phyloP scores from a whole-genome alignment of 2,113 vertebrate genomes.

The Pteropus alecto region DNA sequence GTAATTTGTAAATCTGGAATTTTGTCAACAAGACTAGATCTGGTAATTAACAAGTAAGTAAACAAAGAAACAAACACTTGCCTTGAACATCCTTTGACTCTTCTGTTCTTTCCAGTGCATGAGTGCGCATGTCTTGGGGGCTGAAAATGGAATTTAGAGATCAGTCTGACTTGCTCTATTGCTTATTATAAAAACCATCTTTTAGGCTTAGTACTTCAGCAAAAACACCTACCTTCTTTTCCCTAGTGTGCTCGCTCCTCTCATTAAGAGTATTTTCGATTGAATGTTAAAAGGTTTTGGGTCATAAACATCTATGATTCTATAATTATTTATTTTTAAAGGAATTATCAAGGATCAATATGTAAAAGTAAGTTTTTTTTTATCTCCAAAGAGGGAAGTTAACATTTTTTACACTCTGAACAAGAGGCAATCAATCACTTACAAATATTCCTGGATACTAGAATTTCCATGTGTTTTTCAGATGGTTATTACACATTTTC shows the following conservation, averaged over 20 bases:
- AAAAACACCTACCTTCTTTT: not conserved
- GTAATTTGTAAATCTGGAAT: not conserved
- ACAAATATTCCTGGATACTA: not conserved
- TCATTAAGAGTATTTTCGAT: not conserved
- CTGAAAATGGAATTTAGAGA: not conserved
- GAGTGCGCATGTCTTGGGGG: not conserved
- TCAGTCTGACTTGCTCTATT: not conserved
- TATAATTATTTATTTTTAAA: not conserved
- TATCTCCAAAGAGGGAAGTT: not conserved
- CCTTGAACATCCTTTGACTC: not conserved
- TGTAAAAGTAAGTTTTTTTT: not conserved
- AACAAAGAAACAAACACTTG: not conserved
- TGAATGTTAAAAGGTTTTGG: not conserved
- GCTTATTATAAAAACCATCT: not conserved
- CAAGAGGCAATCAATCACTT: not conserved
- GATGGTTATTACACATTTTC: not conserved
- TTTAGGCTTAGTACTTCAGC: not conserved
- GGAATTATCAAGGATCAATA: not conserved
- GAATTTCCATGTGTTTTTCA: not conserved
- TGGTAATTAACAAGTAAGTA: not conserved
- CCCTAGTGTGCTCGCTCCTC: accelerated
- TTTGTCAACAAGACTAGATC: not conserved
- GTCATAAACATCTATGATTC: not conserved
- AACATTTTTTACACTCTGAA: not conserved
- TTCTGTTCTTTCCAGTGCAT: not conserved